phyloP scores from a whole-genome alignment of 2,113 vertebrate species.

The Collichthys lucidus region DNA sequence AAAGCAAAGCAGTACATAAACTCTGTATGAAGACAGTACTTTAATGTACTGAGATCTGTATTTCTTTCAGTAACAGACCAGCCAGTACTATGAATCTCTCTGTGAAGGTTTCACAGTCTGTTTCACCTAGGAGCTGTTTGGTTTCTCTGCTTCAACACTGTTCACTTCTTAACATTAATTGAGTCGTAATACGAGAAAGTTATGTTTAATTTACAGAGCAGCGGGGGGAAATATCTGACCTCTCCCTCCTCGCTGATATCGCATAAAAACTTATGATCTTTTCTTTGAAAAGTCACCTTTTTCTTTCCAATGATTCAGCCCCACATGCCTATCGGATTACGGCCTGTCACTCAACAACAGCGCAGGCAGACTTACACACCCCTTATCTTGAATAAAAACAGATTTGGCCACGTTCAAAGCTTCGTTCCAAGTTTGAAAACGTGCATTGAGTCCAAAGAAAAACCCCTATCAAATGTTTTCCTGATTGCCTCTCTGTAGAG shows the following conservation, averaged over 20 bases:
- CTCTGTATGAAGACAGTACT: not conserved
- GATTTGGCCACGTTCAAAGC: constrained; percentile 34
- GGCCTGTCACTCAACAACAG: constrained; percentile 29
- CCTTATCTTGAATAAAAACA: constrained; percentile 68
- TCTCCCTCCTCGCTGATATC: constrained; percentile 7
- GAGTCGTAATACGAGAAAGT: not conserved
- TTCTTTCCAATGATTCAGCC: constrained; percentile 35
- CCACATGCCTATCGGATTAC: constrained; percentile 58
- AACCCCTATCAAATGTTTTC: constrained; percentile 36
- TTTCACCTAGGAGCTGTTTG: not conserved
- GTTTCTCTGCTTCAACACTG: not conserved
- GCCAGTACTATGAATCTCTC: not conserved
- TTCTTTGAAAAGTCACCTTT: constrained; percentile 1
- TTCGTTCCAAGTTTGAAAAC: constrained; percentile 46
- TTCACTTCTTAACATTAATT: not conserved
- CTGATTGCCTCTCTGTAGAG: constrained; percentile 61
- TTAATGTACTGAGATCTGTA: not conserved
- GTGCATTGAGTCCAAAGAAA: constrained; percentile 42
- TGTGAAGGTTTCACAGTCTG: not conserved
- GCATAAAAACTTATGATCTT: not conserved
- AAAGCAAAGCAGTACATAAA: not conserved
- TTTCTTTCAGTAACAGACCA: not conserved
- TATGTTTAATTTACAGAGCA: not conserved
- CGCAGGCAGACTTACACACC: constrained; percentile 54
- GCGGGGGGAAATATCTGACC: constrained; percentile 4